Conservation (phyloP, 2,797 vertebrate species). For the Loris lydekkerianus region DNA sequence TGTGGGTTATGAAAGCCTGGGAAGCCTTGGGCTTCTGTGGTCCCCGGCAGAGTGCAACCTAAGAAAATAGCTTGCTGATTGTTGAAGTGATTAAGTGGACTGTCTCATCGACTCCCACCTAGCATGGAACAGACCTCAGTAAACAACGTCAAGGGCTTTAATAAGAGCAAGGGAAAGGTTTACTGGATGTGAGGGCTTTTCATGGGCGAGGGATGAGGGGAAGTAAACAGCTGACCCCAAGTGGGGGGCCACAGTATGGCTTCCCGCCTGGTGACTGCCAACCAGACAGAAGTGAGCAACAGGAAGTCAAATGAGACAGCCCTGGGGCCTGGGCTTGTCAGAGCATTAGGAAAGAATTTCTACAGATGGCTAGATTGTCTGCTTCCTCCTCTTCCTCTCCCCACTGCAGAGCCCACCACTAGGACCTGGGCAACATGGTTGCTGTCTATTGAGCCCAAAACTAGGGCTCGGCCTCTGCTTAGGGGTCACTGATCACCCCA, state of each 20-base stretch:
- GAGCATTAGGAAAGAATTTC: constrained; percentile 83
- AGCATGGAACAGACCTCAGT: constrained; percentile 87
- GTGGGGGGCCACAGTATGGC: constrained; percentile 86
- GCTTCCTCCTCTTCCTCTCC: constrained; percentile 61
- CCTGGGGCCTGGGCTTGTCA: constrained; percentile 75
- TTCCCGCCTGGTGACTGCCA: constrained; percentile 84
- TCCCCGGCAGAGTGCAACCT: constrained; percentile 82
- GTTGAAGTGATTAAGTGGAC: constrained; percentile 89
- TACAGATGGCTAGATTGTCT: constrained; percentile 72
- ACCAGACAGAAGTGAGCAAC: constrained; percentile 80
- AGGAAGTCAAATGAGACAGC: constrained; percentile 83
- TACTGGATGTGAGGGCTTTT: constrained; percentile 92
- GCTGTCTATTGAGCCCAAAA: neutral
- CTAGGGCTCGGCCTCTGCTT: neutral
- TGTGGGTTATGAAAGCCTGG: constrained; percentile 35
- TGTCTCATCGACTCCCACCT: constrained; percentile 90
- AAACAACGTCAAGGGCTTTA: constrained; percentile 90
- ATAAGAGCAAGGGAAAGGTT: constrained; percentile 90
- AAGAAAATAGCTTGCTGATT: constrained; percentile 89
- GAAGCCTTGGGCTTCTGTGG: constrained; percentile 84
- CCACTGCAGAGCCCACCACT: neutral
- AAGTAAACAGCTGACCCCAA: constrained; percentile 93
- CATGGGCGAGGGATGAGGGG: constrained; percentile 91
- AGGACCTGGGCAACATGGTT: no score
- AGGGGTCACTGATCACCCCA: neutral